Evolutionary conservation across 2,888 invertebrate species (phyloP), one percentile per base, ranked within the genome.

Genomic region (Liodrosophila aerea): DNA sequence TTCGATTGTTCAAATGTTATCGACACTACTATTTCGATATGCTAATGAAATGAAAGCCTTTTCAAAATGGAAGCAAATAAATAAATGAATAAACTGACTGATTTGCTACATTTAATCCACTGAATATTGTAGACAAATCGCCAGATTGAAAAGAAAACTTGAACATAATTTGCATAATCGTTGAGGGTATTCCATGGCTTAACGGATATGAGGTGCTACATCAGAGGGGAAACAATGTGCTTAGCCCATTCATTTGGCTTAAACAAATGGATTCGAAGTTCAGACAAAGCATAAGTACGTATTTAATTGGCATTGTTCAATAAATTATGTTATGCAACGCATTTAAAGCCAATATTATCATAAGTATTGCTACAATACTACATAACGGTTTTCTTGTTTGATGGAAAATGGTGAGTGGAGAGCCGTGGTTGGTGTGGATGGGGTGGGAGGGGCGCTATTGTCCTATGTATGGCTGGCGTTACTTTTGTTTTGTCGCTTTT

Each of bases 311-410:
- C 50, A 57, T 65, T 61, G 66, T 61, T 36, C 31, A 15, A 30
- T 12, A n/a, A 53, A 12, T 53, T 46, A 41, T 50, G 52, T 27
- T 22, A 43, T 34, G n/a, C 50, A 9, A 60, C 34, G 13, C 29
- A 16, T 36, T 45, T 52, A 11, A 33, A 27, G 44, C 34, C 49
- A 58, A 56, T 56, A 62, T 58, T 57, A 63, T 65, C 53, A 68
- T 54, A 64, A 37, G 43, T 40, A 40, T 40, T 40, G n/a, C 40
- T 11, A 22, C 18, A 22, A n/a, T n/a, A 18, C 9, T 11, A 27
- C 74, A 66, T 77, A 77, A 63, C 78, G 78, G 66, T 60, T 66
- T 58, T 27, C 37, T n/a, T n/a, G 22, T 22, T 22, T 22, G 22
- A 22, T 22, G 22, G 22, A 30, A 30, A 9, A 12, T n/a, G 13